phyloP scores from a whole-genome alignment of 2,113 vertebrate species.

The Cavia porcellus region DNA sequence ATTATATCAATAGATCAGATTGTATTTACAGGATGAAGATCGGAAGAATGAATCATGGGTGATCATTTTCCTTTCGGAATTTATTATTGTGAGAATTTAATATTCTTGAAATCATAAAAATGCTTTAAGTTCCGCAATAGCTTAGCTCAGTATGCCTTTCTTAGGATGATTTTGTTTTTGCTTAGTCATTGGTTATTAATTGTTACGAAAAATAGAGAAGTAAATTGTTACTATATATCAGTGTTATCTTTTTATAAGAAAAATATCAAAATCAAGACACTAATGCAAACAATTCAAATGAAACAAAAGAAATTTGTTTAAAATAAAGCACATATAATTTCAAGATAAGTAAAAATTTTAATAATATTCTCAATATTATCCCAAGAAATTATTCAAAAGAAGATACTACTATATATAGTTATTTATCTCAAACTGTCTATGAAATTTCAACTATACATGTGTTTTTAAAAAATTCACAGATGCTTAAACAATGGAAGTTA shows the following conservation, averaged over 20 bases:
- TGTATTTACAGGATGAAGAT: conserved; percentile 9
- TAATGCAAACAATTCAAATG: neutral
- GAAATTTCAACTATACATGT: neutral
- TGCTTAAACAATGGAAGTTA: neutral
- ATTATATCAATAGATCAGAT: conserved; percentile 32
- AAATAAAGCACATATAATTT: neutral
- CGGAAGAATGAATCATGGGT: neutral
- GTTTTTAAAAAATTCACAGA: neutral
- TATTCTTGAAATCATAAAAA: conserved; percentile 33
- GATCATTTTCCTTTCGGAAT: neutral
- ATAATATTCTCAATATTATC: neutral
- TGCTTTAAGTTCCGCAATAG: neutral
- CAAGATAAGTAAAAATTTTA: neutral
- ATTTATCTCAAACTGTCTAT: neutral
- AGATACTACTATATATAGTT: neutral
- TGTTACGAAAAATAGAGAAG: neutral
- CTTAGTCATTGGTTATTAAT: neutral
- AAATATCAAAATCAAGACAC: neutral
- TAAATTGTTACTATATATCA: neutral
- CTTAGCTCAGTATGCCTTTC: neutral
- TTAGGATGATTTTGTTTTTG: neutral
- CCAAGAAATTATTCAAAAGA: neutral
- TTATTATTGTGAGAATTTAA: neutral
- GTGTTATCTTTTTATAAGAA: neutral
- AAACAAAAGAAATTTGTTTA: neutral